These are phyloP conservation scores for Oasisia sp. DNA, from an alignment of 2,888 invertebrate genomes.

Conservation along the genomic window DNA sequence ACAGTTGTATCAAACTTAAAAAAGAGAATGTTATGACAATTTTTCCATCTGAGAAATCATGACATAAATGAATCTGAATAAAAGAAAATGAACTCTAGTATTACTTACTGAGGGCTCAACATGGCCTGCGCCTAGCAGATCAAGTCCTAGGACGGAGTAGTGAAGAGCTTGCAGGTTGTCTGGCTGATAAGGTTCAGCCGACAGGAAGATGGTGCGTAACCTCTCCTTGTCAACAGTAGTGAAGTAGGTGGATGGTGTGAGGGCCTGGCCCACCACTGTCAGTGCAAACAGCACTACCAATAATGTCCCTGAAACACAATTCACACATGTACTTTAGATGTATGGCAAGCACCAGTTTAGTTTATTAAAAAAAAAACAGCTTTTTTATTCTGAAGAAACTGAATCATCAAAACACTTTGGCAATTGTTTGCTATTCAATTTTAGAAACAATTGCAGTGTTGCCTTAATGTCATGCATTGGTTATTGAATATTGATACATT, in stretches of 20 bases:
- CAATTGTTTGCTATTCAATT: too few species aligned
- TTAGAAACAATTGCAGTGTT: too few species aligned
- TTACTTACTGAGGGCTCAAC: neutral
- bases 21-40: neutral
- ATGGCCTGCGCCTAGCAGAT: slow-evolving; percentile 69
- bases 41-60: neutral
- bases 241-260: slow-evolving; percentile 62
- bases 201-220: slow-evolving; percentile 61
- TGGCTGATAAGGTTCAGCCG: slow-evolving; percentile 54
- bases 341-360: neutral
- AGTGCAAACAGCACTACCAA: slow-evolving; percentile 55
- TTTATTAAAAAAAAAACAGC: too few species aligned
- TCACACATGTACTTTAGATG: neutral
- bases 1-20: too few species aligned
- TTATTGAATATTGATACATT: too few species aligned
- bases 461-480: too few species aligned
- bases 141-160: slow-evolving; percentile 80
- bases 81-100: slow-evolving; percentile 65
- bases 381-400: too few species aligned
- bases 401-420: too few species aligned
- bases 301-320: slow-evolving; percentile 47
- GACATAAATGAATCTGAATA: slow-evolving; percentile 21
- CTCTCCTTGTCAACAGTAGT: slow-evolving; percentile 62
- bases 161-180: slow-evolving; percentile 71
- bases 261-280: slow-evolving; percentile 58